Evolutionary conservation across 2,113 vertebrate species (phyloP).

Genomic region (Glareola pratincola): DNA sequence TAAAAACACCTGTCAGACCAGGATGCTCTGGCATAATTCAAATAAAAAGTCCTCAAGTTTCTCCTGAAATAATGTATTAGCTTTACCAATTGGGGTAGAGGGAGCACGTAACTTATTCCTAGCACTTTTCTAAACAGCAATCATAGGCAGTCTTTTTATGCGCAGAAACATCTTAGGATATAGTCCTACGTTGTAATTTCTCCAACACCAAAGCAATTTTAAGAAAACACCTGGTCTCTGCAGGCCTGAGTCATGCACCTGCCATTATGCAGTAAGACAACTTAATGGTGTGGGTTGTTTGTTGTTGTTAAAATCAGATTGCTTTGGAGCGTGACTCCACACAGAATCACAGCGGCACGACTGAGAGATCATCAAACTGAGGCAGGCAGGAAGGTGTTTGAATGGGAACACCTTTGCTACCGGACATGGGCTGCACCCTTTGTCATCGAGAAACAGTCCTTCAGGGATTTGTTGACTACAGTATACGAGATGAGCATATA

Average conservation of each 20-base stretch:
- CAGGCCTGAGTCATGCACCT: background rate
- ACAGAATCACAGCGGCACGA: fast-evolving
- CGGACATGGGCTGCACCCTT: background rate
- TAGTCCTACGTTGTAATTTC: background rate
- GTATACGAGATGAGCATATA: background rate
- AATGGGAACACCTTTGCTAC: background rate
- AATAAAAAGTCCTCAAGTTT: background rate
- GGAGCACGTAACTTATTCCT: background rate
- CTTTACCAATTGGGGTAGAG: background rate
- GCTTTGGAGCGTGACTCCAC: background rate
- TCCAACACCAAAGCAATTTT: background rate
- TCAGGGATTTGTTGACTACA: background rate
- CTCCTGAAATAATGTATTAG: background rate
- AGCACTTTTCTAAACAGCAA: background rate
- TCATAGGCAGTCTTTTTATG: background rate
- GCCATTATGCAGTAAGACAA: background rate
- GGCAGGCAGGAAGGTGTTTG: background rate
- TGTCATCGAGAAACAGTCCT: background rate
- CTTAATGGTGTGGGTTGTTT: background rate
- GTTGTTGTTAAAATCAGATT: background rate
- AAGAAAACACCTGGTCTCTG: background rate
- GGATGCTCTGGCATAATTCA: background rate
- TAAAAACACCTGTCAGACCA: background rate
- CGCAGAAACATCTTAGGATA: background rate
- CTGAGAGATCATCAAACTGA: fast-evolving